Evolutionary conservation across 2,888 invertebrate species (phyloP).

Genomic region (Malthinus seriepunctatus): DNA sequence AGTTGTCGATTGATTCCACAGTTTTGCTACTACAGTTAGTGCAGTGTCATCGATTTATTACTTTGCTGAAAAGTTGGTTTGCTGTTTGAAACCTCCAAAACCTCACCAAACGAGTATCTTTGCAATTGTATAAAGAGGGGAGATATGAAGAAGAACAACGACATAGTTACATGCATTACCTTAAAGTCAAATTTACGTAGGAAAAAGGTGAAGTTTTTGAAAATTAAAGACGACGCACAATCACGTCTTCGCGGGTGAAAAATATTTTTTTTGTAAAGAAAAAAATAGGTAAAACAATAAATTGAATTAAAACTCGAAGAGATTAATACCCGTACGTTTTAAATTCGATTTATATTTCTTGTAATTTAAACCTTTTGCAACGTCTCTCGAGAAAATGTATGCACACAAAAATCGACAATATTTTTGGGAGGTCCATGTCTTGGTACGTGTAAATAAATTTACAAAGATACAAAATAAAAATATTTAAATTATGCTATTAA

Average conservation of each 20-base stretch:
- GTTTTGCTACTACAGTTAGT: conserved; percentile 41
- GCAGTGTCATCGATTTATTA: conserved; percentile 47
- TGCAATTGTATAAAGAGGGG: conserved; percentile 33
- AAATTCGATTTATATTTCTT: conserved; percentile 17
- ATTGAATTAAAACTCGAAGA: conserved; percentile 2
- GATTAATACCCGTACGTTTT: not conserved
- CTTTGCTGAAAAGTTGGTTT: conserved; percentile 49
- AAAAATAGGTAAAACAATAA: too few relatives aligned
- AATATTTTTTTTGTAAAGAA: not conserved
- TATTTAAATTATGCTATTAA: conserved; percentile 7
- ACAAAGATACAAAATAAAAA: conserved; percentile 27
- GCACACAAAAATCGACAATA: conserved; percentile 24
- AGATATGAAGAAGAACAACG: conserved; percentile 35
- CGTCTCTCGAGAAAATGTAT: conserved; percentile 26
- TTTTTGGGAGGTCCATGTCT: conserved; percentile 28
- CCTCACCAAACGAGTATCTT: conserved; percentile 44
- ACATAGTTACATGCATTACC: conserved; percentile 42
- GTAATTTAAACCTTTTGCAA: conserved; percentile 23
- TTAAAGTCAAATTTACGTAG: conserved; percentile 32
- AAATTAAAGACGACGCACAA: not conserved
- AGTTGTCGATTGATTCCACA: conserved; percentile 23
- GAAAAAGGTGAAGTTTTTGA: conserved; percentile 15
- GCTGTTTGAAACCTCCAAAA: conserved; percentile 48
- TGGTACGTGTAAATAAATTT: conserved; percentile 30
- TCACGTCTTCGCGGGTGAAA: not conserved